phyloP scores from a whole-genome alignment of 2,888 invertebrate genomes.

The Flexamia atlantica region DNA sequence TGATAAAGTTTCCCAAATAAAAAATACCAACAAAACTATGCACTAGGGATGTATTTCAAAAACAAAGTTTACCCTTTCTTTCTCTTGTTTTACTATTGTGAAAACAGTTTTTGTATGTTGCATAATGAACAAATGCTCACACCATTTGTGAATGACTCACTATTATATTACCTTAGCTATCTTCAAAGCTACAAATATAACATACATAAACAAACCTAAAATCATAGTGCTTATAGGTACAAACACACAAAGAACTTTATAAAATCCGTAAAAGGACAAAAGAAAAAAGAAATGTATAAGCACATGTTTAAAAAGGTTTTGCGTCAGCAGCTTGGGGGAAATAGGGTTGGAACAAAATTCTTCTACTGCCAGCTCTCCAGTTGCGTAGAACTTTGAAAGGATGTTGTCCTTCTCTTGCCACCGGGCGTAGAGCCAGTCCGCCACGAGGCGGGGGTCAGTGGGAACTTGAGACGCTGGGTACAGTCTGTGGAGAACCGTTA shows the following conservation, averaged over 20 bases:
- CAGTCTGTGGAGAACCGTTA: not conserved
- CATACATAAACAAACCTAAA: not conserved
- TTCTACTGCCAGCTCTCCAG: not conserved
- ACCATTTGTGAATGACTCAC: too few species aligned
- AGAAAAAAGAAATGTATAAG: not conserved
- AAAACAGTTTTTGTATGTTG: too few species aligned
- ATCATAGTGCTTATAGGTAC: not conserved
- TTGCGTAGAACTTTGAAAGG: not conserved
- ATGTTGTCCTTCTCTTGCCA: constrained; percentile 14
- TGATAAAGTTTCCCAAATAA: too few species aligned
- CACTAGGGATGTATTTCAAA: too few species aligned
- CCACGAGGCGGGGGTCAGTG: not conserved
- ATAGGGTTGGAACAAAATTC: not conserved
- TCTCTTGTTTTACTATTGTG: too few species aligned
- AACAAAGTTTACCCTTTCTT: too few species aligned
- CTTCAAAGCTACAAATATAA: not conserved
- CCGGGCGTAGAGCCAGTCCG: not conserved
- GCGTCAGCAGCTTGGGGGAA: not conserved
- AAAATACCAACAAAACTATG: too few species aligned
- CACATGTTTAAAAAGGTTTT: not conserved
- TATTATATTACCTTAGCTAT: not conserved
- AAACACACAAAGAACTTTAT: not conserved
- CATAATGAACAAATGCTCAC: too few species aligned
- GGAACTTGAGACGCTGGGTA: not conserved
- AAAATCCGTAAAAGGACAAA: not conserved